Conservation (phyloP, 2,888 invertebrate species). For the Lasioglossum morio region DNA sequence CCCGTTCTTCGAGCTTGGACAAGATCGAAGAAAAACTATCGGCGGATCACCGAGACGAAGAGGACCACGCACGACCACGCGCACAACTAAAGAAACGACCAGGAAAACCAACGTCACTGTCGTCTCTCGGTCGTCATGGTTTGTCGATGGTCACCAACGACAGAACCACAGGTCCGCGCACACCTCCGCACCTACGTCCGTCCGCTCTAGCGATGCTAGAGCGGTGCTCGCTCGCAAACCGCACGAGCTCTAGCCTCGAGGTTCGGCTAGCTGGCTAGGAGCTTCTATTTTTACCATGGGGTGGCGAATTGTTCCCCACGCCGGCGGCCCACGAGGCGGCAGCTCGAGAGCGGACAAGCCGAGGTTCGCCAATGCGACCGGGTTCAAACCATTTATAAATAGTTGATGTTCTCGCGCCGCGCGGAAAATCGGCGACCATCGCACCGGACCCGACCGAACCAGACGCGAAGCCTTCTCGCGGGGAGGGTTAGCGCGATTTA, state of each 20-base stretch:
- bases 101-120: constrained; percentile 20
- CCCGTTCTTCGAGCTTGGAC: neutral
- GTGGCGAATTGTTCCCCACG: constrained; percentile 82
- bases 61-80: neutral
- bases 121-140: neutral
- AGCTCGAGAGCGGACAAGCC: constrained; percentile 61
- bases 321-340: constrained; percentile 73
- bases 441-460: constrained; percentile 49
- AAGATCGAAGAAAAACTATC: neutral
- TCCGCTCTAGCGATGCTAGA: constrained; percentile 69
- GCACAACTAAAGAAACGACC: neutral
- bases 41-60: neutral
- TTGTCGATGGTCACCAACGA: constrained; percentile 30
- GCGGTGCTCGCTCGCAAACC: constrained; percentile 52
- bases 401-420: constrained; percentile 77
- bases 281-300: constrained; percentile 84
- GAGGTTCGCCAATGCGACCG: constrained; percentile 81
- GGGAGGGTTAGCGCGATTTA: neutral
- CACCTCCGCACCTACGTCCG: constrained; percentile 32
- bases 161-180: neutral
- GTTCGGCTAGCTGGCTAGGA: constrained; percentile 80
- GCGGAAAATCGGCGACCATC: constrained; percentile 73
- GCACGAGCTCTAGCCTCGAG: constrained; percentile 68
- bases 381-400: constrained; percentile 82
- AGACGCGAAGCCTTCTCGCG: neutral